phyloP scores from a whole-genome alignment of 1,140 invertebrate genomes.

The Drosophila aff. region DNA sequence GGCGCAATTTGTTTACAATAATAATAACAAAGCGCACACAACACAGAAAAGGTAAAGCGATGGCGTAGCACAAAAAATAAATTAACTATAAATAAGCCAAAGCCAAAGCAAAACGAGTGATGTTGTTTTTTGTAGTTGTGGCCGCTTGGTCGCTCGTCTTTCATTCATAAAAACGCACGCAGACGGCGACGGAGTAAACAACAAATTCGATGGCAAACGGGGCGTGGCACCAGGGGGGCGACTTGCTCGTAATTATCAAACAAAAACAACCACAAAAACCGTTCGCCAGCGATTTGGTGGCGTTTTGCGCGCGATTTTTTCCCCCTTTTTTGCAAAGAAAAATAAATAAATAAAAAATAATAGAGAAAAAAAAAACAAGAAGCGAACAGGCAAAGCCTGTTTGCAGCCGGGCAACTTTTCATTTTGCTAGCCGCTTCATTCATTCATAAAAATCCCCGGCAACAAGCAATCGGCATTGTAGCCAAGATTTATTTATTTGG shows the following conservation, averaged over 20 bases:
- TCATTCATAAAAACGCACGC: constrained; percentile 62
- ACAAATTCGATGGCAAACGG: constrained; percentile 24
- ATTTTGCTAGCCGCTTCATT: constrained; percentile 58
- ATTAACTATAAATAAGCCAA: constrained; percentile 78
- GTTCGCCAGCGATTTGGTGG: constrained; percentile 28
- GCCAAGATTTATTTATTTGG: constrained; percentile 78
- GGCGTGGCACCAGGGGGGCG: constrained; percentile 23
- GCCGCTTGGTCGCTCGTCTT: constrained; percentile 17
- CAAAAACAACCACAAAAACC: constrained; percentile 22
- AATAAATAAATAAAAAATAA: constrained; percentile 12
- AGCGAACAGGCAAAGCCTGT: constrained; percentile 34
- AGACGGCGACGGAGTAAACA: constrained; percentile 51
- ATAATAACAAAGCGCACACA: constrained; percentile 48
- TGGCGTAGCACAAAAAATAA: constrained; percentile 66
- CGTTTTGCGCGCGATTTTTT: constrained; percentile 39
- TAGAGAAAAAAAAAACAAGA: not conserved
- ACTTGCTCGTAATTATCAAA: constrained; percentile 58
- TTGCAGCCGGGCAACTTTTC: constrained; percentile 46
- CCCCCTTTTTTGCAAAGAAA: constrained; percentile 20
- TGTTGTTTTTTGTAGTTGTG: constrained; percentile 18
- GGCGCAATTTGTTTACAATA: constrained; percentile 77
- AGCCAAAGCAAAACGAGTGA: constrained; percentile 40
- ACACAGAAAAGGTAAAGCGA: constrained; percentile 17
- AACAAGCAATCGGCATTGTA: constrained; percentile 52
- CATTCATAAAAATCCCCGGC: constrained; percentile 73